These are phyloP conservation scores for Cephus spinipes DNA, from an alignment of 2,888 invertebrate genomes.

Conservation along the genomic window DNA sequence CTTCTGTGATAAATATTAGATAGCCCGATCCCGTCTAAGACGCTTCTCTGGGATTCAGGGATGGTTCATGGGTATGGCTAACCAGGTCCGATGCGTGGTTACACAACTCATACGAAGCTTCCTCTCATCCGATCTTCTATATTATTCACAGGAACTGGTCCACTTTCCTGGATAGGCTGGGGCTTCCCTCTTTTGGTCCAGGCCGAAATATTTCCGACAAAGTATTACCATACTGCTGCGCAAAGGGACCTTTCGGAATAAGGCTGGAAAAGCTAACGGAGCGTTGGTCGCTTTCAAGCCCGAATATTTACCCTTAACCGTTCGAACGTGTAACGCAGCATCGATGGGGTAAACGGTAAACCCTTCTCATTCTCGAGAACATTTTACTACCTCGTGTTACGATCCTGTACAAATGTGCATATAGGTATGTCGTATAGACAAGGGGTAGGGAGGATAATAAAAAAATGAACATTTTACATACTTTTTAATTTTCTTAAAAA, in stretches of 20 bases:
- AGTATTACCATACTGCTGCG: not conserved
- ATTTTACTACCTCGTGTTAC: not conserved
- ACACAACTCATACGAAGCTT: not conserved
- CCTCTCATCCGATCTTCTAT: not conserved
- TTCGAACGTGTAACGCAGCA: not conserved
- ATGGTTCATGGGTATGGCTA: not conserved
- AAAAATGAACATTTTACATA: no score
- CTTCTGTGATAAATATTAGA: not conserved
- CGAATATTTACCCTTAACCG: not conserved
- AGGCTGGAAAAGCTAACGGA: not conserved
- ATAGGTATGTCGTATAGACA: no score
- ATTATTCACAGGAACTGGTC: not conserved
- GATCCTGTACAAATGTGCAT: not conserved
- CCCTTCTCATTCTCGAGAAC: not conserved
- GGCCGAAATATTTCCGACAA: not conserved
- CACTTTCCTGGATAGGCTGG: not conserved
- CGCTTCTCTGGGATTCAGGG: not conserved
- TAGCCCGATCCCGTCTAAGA: not conserved
- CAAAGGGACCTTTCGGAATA: not conserved
- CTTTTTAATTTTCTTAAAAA: not conserved
- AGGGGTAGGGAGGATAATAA: no score
- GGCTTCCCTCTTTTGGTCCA: not conserved
- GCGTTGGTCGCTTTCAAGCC: not conserved
- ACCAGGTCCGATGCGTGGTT: not conserved
- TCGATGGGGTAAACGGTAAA: not conserved